Evolutionary conservation across 2,888 invertebrate species (phyloP).

Genomic region (Xestia ashworthii): DNA sequence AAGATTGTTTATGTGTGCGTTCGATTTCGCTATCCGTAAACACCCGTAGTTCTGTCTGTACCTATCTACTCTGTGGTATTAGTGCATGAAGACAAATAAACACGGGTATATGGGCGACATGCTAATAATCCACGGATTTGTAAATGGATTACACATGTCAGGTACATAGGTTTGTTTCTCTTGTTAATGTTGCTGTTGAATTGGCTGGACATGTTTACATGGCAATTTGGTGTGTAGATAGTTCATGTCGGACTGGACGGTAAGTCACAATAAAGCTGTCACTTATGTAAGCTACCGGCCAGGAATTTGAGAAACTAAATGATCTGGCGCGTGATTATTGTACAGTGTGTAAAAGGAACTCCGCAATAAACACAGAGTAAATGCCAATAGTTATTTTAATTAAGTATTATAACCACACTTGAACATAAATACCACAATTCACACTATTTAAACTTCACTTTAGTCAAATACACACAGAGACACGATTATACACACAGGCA

Average conservation of each 20-base stretch:
- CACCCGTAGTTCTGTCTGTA: constrained; percentile 16
- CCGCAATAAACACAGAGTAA: no score
- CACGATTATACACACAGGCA: no score
- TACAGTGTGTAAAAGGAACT: no score
- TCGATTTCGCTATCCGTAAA: neutral
- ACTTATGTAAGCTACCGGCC: neutral
- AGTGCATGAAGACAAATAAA: constrained; percentile 57
- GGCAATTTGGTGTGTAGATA: constrained; percentile 19
- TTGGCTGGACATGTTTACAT: constrained; percentile 38
- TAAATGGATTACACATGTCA: constrained; percentile 54
- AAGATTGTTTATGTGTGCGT: neutral
- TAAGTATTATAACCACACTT: no score
- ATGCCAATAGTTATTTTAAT: no score
- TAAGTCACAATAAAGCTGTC: neutral
- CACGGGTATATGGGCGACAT: constrained; percentile 34
- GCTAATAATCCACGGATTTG: constrained; percentile 60
- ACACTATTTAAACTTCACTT: no score
- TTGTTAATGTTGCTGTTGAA: constrained; percentile 43
- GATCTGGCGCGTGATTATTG: neutral
- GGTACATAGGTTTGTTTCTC: constrained; percentile 30
- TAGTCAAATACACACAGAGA: no score
- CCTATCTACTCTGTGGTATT: constrained; percentile 2
- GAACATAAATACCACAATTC: no score
- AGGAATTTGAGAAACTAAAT: neutral
- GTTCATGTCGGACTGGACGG: neutral